Evolutionary conservation across 1,140 invertebrate genomes (phyloP).

Genomic region (Pseudomyrmex gracilis): DNA sequence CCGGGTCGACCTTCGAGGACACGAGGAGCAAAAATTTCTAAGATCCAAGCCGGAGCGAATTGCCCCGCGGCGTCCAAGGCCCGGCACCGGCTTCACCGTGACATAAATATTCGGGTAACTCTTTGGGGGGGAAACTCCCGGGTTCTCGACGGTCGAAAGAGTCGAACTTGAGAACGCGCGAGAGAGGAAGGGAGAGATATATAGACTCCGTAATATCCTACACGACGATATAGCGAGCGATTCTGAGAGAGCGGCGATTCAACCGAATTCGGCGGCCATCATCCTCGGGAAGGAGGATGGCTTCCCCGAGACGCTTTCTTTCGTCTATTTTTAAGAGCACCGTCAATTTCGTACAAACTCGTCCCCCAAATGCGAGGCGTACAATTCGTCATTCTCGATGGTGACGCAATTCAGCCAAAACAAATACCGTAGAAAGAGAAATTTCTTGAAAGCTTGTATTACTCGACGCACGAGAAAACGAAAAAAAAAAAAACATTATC

Average conservation of each 20-base stretch:
- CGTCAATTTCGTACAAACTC: constrained; percentile 16
- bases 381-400: constrained; percentile 28
- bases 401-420: constrained; percentile 42
- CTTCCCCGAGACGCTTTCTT: constrained; percentile 43
- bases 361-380: neutral
- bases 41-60: constrained; percentile 61
- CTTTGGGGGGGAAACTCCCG: constrained; percentile 10
- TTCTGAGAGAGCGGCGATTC: constrained; percentile 56
- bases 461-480: neutral
- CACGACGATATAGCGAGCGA: constrained; percentile 32
- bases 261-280: constrained; percentile 60
- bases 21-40: constrained; percentile 64
- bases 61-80: constrained; percentile 73
- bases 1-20: constrained; percentile 22
- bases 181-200: constrained; percentile 53
- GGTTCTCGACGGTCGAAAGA: constrained; percentile 25
- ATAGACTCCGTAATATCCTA: constrained; percentile 49
- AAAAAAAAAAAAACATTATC: too few relatives aligned
- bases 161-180: constrained; percentile 24
- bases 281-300: constrained; percentile 31
- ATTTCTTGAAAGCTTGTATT: neutral
- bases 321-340: constrained; percentile 58
- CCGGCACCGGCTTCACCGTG: constrained; percentile 75
- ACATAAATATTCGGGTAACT: constrained; percentile 78
- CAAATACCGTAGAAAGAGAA: too few relatives aligned